A percentile compares a stretch with the other conserved stretches of the same genome.
phyloP scores from a whole-genome alignment of 2,888 invertebrate species.

The Spilosoma lubricipeda region DNA sequence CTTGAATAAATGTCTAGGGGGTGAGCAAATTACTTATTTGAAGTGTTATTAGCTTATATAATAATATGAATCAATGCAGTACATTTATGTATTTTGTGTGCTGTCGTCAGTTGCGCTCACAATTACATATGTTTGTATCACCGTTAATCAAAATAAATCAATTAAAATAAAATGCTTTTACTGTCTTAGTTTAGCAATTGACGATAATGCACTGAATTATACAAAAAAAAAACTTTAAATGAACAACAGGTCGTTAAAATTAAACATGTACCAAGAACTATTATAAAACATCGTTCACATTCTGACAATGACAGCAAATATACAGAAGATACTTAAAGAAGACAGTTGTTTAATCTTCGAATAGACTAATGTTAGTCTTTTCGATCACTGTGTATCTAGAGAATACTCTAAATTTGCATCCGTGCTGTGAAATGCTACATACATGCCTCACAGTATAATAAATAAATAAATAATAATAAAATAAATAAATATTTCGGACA shows the following conservation, averaged over 20 bases:
- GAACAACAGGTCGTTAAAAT: neutral
- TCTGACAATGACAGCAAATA: neutral
- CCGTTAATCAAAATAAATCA: neutral
- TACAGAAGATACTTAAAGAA: neutral
- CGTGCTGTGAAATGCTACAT: constrained; percentile 12
- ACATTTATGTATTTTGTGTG: neutral
- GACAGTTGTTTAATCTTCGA: neutral
- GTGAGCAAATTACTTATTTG: constrained; percentile 4
- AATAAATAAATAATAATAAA: too few species aligned
- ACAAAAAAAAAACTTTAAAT: neutral
- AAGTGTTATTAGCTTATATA: neutral
- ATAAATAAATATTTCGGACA: too few species aligned
- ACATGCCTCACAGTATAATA: neutral
- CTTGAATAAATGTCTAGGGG: constrained; percentile 1
- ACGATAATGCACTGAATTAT: constrained; percentile 1
- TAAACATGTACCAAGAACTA: constrained; percentile 4
- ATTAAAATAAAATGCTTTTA: neutral
- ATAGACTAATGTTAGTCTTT: constrained; percentile 5
- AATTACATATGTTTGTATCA: neutral
- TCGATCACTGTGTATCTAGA: neutral
- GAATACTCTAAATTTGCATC: constrained; percentile 9
- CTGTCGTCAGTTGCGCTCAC: neutral
- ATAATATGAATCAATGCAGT: neutral
- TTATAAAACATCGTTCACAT: neutral
- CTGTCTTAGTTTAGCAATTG: neutral